Evolutionary conservation across 2,888 invertebrate genomes (phyloP), one percentile per base, ranked within the genome.

Genomic region (Andrena fulva): DNA sequence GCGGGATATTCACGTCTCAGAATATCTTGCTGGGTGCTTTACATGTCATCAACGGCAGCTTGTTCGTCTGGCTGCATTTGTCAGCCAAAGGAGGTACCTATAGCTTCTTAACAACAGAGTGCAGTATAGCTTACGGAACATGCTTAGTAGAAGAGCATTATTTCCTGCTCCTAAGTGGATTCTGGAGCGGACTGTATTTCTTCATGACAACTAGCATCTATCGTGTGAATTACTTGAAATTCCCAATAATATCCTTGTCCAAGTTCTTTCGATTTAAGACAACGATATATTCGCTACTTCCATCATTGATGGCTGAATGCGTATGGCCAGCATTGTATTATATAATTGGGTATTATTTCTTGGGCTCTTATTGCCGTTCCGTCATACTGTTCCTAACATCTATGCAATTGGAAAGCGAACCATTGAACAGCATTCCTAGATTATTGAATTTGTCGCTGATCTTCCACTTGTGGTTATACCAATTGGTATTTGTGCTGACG

Each of bases 241-340:
- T 97, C 91, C 96, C 97, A 8, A 95, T 96, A n/a, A 95, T 97
- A 20, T 96, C 96, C 82, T 96, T 96, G 92, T 95, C 95, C 60
- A 97, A 97, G 91, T 95, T 97, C 85, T 95, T 96, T 4, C 96
- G 96, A 90, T 95, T 97, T 24, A 96, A 96, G 90, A 94, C 95
- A 35, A 94, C 95, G 0, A 90, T 97, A 7, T 94, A 94, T 66
- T 92, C 94, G 2, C 94, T 96, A 48, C 86, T 97, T 5, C 95
- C 96, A 33, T 94, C 94, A 77, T 96, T 96, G 24, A 95, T 96
- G 80, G 91, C 93, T 56, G 95, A 95, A 84, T 96, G 97, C 0
- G 89, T 96, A 52, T 94, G 95, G 91, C 97, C 97, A 20, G 95
- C 96, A 5, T 69, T 95, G 7, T 95, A 96, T 90, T 97, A 96